These are phyloP conservation scores for Harpegnathos saltator DNA, from an alignment of 1,140 invertebrate genomes.

Conservation along the genomic window DNA sequence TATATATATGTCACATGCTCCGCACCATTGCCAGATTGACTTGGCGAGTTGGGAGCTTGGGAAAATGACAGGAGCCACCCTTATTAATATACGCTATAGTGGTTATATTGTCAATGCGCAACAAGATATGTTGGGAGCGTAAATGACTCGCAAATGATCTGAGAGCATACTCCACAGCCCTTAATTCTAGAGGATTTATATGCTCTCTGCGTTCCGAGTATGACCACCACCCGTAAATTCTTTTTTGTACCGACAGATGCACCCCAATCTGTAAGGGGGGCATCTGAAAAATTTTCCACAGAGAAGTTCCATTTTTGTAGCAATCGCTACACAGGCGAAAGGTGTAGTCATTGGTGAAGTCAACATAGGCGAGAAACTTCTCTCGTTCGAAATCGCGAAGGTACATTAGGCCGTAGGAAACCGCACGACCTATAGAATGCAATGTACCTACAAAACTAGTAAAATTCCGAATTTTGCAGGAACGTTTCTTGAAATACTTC, in stretches of 20 bases:
- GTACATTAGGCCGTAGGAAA: neutral
- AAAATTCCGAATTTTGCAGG: neutral
- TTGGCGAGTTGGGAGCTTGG: too few species aligned
- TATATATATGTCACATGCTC: neutral
- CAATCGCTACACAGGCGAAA: neutral
- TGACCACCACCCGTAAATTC: neutral
- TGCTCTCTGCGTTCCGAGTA: neutral
- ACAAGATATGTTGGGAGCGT: constrained; percentile 1
- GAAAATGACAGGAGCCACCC: too few species aligned
- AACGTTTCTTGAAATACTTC: neutral
- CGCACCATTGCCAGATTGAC: too few species aligned
- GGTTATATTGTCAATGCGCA: too few species aligned
- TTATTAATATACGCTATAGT: too few species aligned
- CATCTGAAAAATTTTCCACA: constrained; percentile 21
- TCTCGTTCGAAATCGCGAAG: neutral
- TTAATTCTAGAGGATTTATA: neutral
- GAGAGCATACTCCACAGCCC: neutral
- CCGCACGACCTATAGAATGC: neutral
- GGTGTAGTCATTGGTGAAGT: neutral
- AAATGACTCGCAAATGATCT: neutral
- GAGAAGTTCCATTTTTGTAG: neutral
- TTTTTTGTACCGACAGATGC: neutral
- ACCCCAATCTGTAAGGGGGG: neutral
- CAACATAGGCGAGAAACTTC: neutral
- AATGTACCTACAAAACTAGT: neutral